Conservation (phyloP, 2,113 vertebrate genomes). For the Orthonyx spaldingii region DNA sequence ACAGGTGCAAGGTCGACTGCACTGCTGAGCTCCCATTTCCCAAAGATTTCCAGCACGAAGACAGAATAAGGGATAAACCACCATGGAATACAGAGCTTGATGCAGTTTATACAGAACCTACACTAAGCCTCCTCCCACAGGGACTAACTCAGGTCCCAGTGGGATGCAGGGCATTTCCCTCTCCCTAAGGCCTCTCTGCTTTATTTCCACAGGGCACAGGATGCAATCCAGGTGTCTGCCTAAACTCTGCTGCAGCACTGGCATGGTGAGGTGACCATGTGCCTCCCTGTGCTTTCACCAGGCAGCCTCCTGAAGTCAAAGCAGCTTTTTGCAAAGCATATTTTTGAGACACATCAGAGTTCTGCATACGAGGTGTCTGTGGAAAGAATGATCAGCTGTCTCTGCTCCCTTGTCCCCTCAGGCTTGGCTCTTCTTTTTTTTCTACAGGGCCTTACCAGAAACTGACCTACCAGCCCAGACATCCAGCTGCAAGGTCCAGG, state of each 20-base stretch:
- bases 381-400: neutral
- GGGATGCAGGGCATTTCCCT: neutral
- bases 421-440: neutral
- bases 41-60: neutral
- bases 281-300: neutral
- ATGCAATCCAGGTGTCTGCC: neutral
- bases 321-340: neutral
- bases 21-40: neutral
- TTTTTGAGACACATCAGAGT: neutral
- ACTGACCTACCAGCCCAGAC: neutral
- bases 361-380: neutral
- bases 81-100: neutral
- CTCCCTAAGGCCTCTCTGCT: neutral
- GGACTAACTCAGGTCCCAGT: neutral
- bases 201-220: neutral
- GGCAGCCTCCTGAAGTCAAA: neutral
- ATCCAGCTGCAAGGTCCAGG: neutral
- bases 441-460: neutral
- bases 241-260: neutral
- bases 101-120: neutral
- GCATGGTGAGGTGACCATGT: neutral
- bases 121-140: neutral
- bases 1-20: fast-evolving
- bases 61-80: neutral
- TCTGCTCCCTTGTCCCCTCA: neutral